Base-by-base conservation (phyloP, 2,113 vertebrate species). In the Lanius collurio region DNA sequence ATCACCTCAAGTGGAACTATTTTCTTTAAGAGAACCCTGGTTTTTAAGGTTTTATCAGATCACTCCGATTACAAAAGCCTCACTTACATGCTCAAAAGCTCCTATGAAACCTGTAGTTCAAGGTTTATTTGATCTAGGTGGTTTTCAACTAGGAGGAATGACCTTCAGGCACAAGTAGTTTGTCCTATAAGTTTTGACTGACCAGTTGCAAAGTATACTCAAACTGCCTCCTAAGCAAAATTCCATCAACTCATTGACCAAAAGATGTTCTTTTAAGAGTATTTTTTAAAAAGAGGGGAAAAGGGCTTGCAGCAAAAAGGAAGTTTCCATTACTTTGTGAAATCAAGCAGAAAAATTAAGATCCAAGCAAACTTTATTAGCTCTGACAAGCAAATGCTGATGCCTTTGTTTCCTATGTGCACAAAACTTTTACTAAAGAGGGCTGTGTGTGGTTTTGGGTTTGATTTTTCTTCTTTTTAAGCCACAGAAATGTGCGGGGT, bases 241-340 rank as follows among this genome's bases (percentile, higher is more conserved):
- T 96, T 98, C 96, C 97, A 97, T 73, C 91, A 76, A 97, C 83
- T 82, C 95, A 95, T 75, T 97, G 96, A 98, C 97, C 96, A 97
- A 97, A 97, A 97, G 95, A 98, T 93, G 95, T 94, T 96, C 97
- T 97, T 97, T 96, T 91, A 94, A 97, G 95, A 97, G 89, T 78
- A 78, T 90, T 90, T 82, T n/a, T 1, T 0, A 24, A 74, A 83
- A 82, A 73, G 22, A 44, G 50, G 50, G 30, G 2, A 1, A 10
- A 30, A 74, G 60, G 70, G 73, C 94, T 93, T 8, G 31, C 83
- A 97, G 97, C 91, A 96, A 96, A n/a, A 98, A 97, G 97, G 97
- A 98, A 98, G 98, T 98, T 98, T 98, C 98, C 98, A 98, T 98
- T 98, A 98, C 98, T 98, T 97, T 97, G 98, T 97, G 98, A 98